phyloP scores from a whole-genome alignment of 2,888 invertebrate genomes.

The Patella pellucida region DNA sequence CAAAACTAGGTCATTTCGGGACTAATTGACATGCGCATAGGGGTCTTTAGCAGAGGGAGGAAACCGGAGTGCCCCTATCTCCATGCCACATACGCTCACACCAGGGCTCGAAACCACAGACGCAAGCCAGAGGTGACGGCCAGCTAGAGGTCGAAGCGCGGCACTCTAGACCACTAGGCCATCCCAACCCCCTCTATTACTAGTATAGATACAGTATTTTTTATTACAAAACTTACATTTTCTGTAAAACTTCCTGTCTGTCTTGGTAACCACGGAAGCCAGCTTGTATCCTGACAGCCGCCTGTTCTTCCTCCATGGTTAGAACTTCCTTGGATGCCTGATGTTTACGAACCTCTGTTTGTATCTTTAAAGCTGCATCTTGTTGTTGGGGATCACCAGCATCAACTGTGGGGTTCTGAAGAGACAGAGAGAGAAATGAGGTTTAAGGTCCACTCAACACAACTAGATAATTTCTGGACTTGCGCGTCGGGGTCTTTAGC shows the following conservation, averaged over 20 bases:
- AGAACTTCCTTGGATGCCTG: constrained; percentile 62
- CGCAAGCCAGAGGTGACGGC: too few relatives aligned
- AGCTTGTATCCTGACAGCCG: constrained; percentile 68
- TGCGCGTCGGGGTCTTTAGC: too few relatives aligned
- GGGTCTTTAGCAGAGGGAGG: not conserved
- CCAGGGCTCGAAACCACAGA: too few relatives aligned
- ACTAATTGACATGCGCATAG: not conserved
- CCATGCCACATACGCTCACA: too few relatives aligned
- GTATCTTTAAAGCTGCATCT: constrained; percentile 66
- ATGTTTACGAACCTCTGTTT: constrained; percentile 67
- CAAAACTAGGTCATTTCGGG: not conserved
- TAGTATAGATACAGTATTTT: too few relatives aligned
- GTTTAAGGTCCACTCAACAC: too few relatives aligned
- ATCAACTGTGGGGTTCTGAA: constrained; percentile 63
- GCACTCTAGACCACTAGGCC: too few relatives aligned
- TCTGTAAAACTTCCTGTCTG: constrained; percentile 56
- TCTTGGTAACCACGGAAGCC: constrained; percentile 65
- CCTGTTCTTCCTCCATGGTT: constrained; percentile 58
- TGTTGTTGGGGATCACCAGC: constrained; percentile 63
- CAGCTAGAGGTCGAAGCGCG: too few relatives aligned
- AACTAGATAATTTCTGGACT: too few relatives aligned
- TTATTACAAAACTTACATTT: constrained; percentile 45
- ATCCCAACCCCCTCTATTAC: too few relatives aligned
- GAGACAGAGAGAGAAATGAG: too few relatives aligned
- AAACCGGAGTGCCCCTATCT: too few relatives aligned